Base-by-base conservation (phyloP, 2,888 invertebrate genomes). In the Xylota sylvarum region DNA sequence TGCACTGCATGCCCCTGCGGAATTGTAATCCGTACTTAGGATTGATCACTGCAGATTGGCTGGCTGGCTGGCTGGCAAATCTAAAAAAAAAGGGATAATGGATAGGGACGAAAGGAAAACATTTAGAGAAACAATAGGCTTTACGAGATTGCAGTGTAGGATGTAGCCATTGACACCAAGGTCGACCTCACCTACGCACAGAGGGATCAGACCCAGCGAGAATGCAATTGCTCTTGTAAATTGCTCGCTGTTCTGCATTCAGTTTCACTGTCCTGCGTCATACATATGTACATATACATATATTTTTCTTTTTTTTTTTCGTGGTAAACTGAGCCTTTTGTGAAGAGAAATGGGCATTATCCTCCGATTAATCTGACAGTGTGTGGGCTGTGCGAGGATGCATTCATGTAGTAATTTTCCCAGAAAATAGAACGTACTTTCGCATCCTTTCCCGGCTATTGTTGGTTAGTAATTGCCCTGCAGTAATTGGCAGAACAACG, bases 1-100 rank as follows among this genome's bases (percentile, higher is more conserved):
- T 37, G 23, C n/a, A 19, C 52, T 30, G 43, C 56, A 30, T 64
- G 76, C 67, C 77, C 52, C 72, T 67, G 55, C 35, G 52, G 76
- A 58, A 62, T 77, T 70, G 73, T 78, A 82, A 82, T 86, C 86
- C 73, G 77, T 82, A 86, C 82, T 86, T 86, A 82, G 86, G 77
- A 86, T 86, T 82, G 82, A 86, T 86, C 82, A 50, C 72, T 73
- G 62, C 40, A 62, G 73, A 86, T 73, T 82, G 77, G 52, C 67
- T 48, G 70, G 43, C 62, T 46, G 65, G 52, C n/a, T n/a, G n/a
- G n/a, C n/a, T n/a, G n/a, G 40, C 10, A 37, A 37, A 37, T 9
- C 9, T 37, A 40, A 30, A 14, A 50, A 46, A 81, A 81, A 76
- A 76, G 80, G 80, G 85, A 85, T 80, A 86, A 82, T 82, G 77